Evolutionary conservation across 2,797 vertebrate genomes (phyloP), one percentile per base, ranked within the genome.

Genomic region (Champsocephalus esox): DNA sequence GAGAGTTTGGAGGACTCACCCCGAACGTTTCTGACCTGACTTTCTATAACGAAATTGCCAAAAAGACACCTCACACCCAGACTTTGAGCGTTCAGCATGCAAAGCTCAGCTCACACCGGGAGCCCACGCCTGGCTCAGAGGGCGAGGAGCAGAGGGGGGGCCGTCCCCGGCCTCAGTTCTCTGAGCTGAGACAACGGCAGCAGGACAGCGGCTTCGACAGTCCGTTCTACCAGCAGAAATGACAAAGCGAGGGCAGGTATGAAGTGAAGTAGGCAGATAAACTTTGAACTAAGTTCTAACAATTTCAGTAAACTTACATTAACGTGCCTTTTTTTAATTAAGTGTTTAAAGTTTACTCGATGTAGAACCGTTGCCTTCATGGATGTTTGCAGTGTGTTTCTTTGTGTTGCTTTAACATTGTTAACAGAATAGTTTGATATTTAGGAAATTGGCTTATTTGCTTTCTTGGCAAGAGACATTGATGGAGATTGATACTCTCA

Each of bases 201-300:
- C 94, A 93, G 87, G 95, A 95, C 90, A 95, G 94, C 14, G 94
- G 94, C 66, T 95, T 95, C 24, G 90, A 93, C 82, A 95, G 95
- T 82, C 94, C 93, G 0, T 86, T 91, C 72, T 82, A 77, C 49
- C 84, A 85, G 57, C 88, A 88, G 0, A 89, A 94, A 66, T 92
- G 70, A 93, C n/a, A 14, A 21, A 51, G 7, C 32, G n/a, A 45
- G 19, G 12, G 38, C 45, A 28, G 43, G 16, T 66, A 32, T 49
- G 72, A 63, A 45, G 34, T 11, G 41, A 51, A 41, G 55, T 5
- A 14, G 1, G 46, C 38, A 57, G 28, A 52, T 3, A 0, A 57
- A 4, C 17, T 56, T 14, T 3, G 13, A 73, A 43, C 13, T 32
- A 2, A 51, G 5, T 8, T 28, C 24, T 9, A 9, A 67, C 2